Evolutionary conservation across 2,888 invertebrate species (phyloP), one percentile per base, ranked within the genome.

Genomic region (Heliconius charithonia): DNA sequence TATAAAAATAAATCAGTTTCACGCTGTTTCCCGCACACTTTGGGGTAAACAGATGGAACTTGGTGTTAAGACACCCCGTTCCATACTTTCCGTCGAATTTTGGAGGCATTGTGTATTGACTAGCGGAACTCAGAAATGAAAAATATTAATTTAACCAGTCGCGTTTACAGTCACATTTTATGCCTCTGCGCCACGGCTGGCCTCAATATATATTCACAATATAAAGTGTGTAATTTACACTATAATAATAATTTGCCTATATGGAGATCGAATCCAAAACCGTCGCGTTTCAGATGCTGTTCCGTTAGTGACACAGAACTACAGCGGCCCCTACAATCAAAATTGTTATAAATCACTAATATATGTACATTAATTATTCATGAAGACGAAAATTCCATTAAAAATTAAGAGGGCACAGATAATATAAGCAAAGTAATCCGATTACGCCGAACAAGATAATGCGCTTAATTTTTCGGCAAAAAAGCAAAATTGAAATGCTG

Each of bases 381-480:
- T 59, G 59, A 29, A 32, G 25, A 37, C 32, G 7, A 72, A 74
- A 74, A 74, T 63, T 63, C 41, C 37, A 63, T 74, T 74, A 22
- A 62, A 63, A 74, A 62, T 41, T 45, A 65, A 65, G 74, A 65
- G 74, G 45, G 41, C 25, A 73, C 41, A 73, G 73, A 62, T 62
- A 65, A 74, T 74, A 63, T 45, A 41, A 45, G 65, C 63, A 74
- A 74, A 74, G 65, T 74, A 74, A 74, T 74, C 63, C 12, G 74
- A 63, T 74, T 63, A 74, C 41, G 19, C 10, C 19, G 37, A 73
- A 73, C 37, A 63, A 37, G 62, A 25, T 63, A 62, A 41, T 74
- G 62, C 27, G 25, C 22, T 41, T 63, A 41, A 63, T 41, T 74
- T 74, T 74, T 41, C 6, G 27, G 41, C 6, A 69, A 69, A 69